Evolutionary conservation across 1,140 invertebrate genomes (phyloP).

Genomic region (Drosophila funebris): DNA sequence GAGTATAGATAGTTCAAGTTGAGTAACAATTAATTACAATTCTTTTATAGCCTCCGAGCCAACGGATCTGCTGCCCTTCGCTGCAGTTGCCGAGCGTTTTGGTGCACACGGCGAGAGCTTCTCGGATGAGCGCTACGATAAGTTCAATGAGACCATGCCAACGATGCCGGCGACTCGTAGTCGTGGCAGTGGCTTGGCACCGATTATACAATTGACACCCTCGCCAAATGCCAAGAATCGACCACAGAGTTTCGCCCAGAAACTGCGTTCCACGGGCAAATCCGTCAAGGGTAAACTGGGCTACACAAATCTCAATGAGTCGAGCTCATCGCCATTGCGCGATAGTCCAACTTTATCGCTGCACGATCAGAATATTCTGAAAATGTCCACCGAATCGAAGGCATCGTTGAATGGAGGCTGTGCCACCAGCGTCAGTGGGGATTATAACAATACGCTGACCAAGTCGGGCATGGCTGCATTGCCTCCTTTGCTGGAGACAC

Average conservation of each 20-base stretch:
- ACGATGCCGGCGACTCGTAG: slow-evolving; percentile 51
- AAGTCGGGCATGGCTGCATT: slow-evolving; percentile 63
- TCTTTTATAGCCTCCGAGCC: slow-evolving; percentile 86
- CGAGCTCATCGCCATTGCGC: slow-evolving; percentile 88
- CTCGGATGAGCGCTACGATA: slow-evolving; percentile 83
- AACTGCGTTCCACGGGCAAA: slow-evolving; percentile 92
- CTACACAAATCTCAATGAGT: slow-evolving; percentile 85
- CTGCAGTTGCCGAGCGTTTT: slow-evolving; percentile 80
- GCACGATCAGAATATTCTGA: slow-evolving; percentile 85
- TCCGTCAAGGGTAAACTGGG: slow-evolving; percentile 89
- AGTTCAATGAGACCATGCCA: slow-evolving; percentile 81
- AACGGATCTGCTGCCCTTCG: slow-evolving; percentile 85
- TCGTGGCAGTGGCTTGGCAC: slow-evolving; percentile 63
- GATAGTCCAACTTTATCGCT: slow-evolving; percentile 86
- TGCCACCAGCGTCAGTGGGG: slow-evolving; percentile 74
- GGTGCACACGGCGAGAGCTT: slow-evolving; percentile 65
- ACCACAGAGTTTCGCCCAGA: slow-evolving; percentile 94
- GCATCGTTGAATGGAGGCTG: slow-evolving; percentile 76
- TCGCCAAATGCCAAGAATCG: slow-evolving; percentile 88
- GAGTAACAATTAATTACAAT: background rate
- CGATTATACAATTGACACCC: slow-evolving; percentile 84
- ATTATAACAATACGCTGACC: slow-evolving; percentile 74
- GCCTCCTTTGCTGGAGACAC: slow-evolving; percentile 85
- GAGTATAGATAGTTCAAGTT: no score
- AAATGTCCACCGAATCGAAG: slow-evolving; percentile 77